Conservation (phyloP, 2,113 vertebrate species). For the Chitala chitala region DNA sequence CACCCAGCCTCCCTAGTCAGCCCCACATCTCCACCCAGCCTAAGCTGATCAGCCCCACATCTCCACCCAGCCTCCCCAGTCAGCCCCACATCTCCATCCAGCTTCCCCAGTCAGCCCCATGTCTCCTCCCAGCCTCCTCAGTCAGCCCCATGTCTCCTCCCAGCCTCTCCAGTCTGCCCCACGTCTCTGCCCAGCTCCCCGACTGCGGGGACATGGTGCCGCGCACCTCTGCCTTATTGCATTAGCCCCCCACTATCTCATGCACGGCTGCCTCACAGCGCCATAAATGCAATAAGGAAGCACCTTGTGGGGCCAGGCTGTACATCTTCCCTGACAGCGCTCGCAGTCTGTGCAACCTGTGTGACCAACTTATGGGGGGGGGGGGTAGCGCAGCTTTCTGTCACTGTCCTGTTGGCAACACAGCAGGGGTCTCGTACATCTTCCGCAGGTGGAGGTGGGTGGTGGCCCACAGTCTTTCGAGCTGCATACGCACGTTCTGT, state of each 20-base stretch:
- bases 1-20: too few relatives aligned
- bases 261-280: not conserved
- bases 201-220: not conserved
- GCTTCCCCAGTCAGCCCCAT: not conserved
- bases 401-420: not conserved
- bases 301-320: not conserved
- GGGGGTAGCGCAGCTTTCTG: not conserved
- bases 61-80: not conserved
- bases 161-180: not conserved
- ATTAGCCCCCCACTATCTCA: not conserved
- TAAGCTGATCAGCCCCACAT: too few relatives aligned
- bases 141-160: not conserved
- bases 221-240: constrained; percentile 10
- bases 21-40: too few relatives aligned
- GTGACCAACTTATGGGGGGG: not conserved
- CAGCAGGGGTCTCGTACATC: too few relatives aligned
- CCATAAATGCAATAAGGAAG: not conserved
- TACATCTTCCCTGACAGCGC: constrained; percentile 1
- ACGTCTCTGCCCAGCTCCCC: not conserved
- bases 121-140: too few relatives aligned
- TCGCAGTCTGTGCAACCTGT: not conserved
- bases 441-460: not conserved
- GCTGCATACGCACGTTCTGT: too few relatives aligned
- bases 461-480: too few relatives aligned
- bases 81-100: not conserved